Base-by-base conservation (phyloP, 2,113 vertebrate species). In the Chrysochloris asiatica region DNA sequence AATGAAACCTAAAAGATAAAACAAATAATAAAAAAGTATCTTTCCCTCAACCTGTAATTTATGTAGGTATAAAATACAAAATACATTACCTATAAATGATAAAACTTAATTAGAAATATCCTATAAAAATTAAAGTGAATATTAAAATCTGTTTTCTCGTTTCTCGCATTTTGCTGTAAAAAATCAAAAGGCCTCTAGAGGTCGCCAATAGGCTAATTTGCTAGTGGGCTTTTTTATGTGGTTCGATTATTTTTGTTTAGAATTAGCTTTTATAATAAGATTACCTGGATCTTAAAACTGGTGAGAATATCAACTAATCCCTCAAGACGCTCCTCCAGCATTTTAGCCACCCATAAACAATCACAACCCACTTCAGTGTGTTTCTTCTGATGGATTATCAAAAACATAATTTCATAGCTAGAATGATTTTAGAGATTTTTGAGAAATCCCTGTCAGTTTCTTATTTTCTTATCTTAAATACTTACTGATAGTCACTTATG, bases 101-200 rank as follows among this genome's bases (percentile, higher is more conserved):
- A 71, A 91, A 89, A 30, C 2, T 54, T 80, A 92, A 69, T 87
- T 73, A 77, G 52, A 90, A 85, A 28, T 2, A 12, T 76, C 63
- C 48, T 65, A 48, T 8, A 56, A 54, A 38, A 91, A 89, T 88
- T 67, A 69, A 52, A 41, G 33, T 26, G 43, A 16, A 41, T 2
- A 69, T 82, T 78, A 54, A 61, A 90, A 69, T 24, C 36, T 72
- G 13, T 86, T 93, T 93, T 89, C 22, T 86, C 11, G 67, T 76
- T 88, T 93, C 54, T 56, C 33, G 56, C 8, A 30, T 10, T 28
- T 38, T 48, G 71, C 48, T 88, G 87, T 75, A 86, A 71, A 76
- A 79, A 80, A 43, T n/a, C 21, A 54, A 54, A 87, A 36, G 21
- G 43, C 56, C 94, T 91, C 93, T 91, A 94, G 95, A 93, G 94